Conservation (phyloP, 2,888 invertebrate species). For the Tipula helvola region DNA sequence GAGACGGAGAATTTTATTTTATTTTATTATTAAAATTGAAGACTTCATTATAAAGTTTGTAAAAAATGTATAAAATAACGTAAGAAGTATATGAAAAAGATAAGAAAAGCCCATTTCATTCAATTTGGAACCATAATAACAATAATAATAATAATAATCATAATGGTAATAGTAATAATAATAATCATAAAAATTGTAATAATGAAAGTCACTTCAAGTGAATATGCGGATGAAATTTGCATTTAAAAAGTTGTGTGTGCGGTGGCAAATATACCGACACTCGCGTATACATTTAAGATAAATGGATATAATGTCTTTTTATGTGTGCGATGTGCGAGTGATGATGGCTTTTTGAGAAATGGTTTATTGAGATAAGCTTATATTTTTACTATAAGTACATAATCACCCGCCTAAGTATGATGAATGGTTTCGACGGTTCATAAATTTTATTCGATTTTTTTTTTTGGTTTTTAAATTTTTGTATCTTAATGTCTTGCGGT, state of each 20-base stretch:
- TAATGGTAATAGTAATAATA: neutral
- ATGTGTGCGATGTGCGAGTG: neutral
- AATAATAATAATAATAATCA: neutral
- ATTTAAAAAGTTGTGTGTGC: neutral
- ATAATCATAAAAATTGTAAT: neutral
- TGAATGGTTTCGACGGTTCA: neutral
- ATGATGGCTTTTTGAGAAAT: neutral
- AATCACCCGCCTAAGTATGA: neutral
- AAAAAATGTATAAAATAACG: neutral
- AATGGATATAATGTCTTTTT: neutral
- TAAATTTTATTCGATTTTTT: neutral
- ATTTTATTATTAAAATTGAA: neutral
- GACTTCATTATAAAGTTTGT: neutral
- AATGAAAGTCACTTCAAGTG: neutral
- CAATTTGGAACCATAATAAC: neutral
- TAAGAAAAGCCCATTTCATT: neutral
- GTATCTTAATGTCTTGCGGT: neutral
- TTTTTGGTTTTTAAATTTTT: neutral
- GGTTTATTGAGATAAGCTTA: neutral
- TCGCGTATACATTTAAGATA: neutral
- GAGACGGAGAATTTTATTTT: neutral
- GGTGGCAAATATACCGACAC: neutral
- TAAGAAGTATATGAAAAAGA: neutral
- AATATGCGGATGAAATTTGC: neutral
- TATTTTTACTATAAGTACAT: neutral